Base-by-base conservation (phyloP, 2,888 invertebrate species). In the Drosophila rubida region DNA sequence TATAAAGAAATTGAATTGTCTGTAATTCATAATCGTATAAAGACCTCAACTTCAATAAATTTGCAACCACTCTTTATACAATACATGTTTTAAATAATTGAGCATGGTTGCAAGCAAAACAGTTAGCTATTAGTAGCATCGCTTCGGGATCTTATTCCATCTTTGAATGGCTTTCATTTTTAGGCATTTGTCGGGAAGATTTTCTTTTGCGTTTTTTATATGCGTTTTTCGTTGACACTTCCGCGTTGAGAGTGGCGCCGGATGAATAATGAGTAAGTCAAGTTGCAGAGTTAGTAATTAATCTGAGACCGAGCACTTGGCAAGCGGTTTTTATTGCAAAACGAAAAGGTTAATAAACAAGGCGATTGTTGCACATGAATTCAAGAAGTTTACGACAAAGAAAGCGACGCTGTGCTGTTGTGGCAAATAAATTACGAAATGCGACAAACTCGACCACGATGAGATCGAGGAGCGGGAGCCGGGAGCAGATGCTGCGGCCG, bases 311-410 rank as follows among this genome's bases (percentile, higher is more conserved):
- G 61, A 66, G 58, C 67, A 83, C 67, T 73, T 69, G 54, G 71
- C 62, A 66, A 74, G 66, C 76, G 57, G 74, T 73, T 80, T 79
- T 79, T 70, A 82, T 71, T 81, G 68, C 82, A 57, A 74, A 75
- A 85, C 65, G 49, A 73, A 85, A 81, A 82, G 82, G 85, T 82
- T 82, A 82, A 82, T 85, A 82, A 85, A 82, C 85, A 82, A 85
- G 63, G 75, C 69, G 69, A 62, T 45, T 57, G 80, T 53, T 67
- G 77, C 70, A 71, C 62, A 82, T 82, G 78, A 82, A 80, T 67
- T 75, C 69, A 70, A 67, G 71, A 81, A 68, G 71, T 79, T 79
- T 73, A 77, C 70, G 80, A 84, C 84, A 84, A 84, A 84, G 84
- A 84, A 84, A 86, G 82, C 85, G 58, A 59, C 57, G 55, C 32